Conservation (phyloP, 2,888 invertebrate genomes). For the Yponomeuta cagnagella region DNA sequence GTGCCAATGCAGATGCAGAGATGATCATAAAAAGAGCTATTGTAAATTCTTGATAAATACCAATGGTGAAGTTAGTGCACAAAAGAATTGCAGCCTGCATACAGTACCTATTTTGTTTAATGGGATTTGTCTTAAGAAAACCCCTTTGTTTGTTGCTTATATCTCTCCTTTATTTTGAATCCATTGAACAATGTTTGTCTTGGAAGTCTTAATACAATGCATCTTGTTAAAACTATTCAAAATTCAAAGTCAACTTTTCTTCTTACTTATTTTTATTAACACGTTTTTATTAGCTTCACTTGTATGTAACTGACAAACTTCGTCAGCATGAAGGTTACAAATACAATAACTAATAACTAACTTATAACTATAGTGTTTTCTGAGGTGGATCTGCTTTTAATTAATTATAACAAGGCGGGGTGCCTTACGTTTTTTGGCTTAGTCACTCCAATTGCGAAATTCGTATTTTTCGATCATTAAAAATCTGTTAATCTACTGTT, state of each 20-base stretch:
- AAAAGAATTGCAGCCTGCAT: background rate
- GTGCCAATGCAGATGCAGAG: slow-evolving; percentile 25
- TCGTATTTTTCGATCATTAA: too few relatives aligned
- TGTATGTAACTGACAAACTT: background rate
- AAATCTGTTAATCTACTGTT: too few relatives aligned
- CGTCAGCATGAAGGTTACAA: background rate
- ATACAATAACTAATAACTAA: background rate
- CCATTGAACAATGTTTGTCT: background rate
- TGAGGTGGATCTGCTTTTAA: too few relatives aligned
- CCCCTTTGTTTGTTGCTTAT: background rate
- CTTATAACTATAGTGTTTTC: too few relatives aligned
- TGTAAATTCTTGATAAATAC: slow-evolving; percentile 22
- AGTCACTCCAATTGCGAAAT: too few relatives aligned
- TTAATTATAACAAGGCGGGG: too few relatives aligned
- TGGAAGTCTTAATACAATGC: background rate
- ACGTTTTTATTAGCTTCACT: background rate
- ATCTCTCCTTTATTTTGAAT: background rate
- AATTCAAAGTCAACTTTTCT: background rate
- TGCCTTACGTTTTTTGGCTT: too few relatives aligned
- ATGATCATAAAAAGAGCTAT: slow-evolving; percentile 30
- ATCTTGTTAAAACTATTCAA: background rate
- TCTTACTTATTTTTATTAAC: background rate
- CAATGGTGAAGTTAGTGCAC: slow-evolving; percentile 1
- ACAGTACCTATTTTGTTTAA: background rate
- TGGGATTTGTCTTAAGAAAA: background rate